phyloP scores from a whole-genome alignment of 2,888 invertebrate genomes.

The Drosophila mimica region DNA sequence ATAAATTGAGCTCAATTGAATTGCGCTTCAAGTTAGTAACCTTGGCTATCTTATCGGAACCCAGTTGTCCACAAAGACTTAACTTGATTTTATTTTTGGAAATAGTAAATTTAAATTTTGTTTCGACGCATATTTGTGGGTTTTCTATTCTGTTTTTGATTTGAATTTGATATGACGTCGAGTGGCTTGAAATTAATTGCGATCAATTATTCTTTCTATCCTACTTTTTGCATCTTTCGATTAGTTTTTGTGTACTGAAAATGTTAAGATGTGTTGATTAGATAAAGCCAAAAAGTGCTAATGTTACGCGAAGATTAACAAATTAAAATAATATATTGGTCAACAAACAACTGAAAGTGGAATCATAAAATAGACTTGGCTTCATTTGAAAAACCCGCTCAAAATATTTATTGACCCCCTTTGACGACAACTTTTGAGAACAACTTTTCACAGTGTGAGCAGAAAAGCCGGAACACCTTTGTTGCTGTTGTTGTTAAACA shows the following conservation, averaged over 20 bases:
- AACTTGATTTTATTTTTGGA: not conserved
- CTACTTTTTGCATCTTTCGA: not conserved
- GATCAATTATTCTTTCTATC: not conserved
- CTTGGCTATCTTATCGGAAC: slow-evolving; percentile 21
- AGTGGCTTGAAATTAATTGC: not conserved
- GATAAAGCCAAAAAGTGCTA: not conserved
- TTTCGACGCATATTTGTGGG: not conserved
- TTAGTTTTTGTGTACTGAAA: not conserved
- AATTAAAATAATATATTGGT: not conserved
- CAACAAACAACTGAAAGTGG: not conserved
- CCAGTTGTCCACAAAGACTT: not conserved
- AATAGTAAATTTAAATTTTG: not conserved
- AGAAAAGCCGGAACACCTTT: slow-evolving; percentile 22
- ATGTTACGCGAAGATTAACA: not conserved
- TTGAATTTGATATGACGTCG: not conserved
- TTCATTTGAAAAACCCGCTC: not conserved
- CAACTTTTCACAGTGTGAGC: slow-evolving; percentile 34
- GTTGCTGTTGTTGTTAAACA: no score
- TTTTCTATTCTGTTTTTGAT: not conserved
- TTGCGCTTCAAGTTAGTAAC: slow-evolving; percentile 6
- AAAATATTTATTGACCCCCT: slow-evolving; percentile 3
- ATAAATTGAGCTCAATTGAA: slow-evolving; percentile 1
- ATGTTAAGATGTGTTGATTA: not conserved
- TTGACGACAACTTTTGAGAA: not conserved
- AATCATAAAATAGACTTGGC: not conserved